Conservation (phyloP, 2,888 invertebrate species). For the Melangyna quadrimaculata region DNA sequence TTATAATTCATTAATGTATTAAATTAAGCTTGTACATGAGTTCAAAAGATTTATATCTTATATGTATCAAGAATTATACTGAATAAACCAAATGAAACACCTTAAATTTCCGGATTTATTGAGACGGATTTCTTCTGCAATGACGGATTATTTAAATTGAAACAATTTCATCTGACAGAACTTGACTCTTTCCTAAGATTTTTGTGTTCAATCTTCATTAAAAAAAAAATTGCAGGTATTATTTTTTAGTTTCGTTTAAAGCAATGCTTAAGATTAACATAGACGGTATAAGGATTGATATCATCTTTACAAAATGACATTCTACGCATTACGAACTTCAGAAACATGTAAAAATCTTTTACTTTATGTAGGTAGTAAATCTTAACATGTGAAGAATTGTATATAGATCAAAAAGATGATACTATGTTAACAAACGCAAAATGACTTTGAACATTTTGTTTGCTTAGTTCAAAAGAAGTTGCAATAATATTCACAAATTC, state of each 20-base stretch:
- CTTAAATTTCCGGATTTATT: no score
- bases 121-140: no score
- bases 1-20: no score
- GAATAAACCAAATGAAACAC: no score
- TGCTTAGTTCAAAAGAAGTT: slow-evolving; percentile 6
- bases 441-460: slow-evolving; percentile 22
- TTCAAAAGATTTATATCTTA: no score
- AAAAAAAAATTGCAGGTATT: neutral
- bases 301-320: slow-evolving; percentile 15
- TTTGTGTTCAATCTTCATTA: neutral
- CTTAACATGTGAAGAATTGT: neutral
- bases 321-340: slow-evolving; percentile 9
- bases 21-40: no score
- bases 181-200: neutral
- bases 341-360: neutral
- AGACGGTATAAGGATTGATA: neutral
- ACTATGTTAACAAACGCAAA: slow-evolving; percentile 5
- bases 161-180: no score
- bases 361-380: neutral
- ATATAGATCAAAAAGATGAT: slow-evolving; percentile 45
- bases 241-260: neutral
- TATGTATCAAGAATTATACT: no score
- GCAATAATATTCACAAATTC: slow-evolving; percentile 28
- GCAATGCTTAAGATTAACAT: neutral
- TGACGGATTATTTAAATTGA: no score